A percentile compares a stretch with the other conserved stretches of the same genome.
Evolutionary conservation across 2,888 invertebrate genomes (phyloP).

Genomic region (Dichetophora obliterata): DNA sequence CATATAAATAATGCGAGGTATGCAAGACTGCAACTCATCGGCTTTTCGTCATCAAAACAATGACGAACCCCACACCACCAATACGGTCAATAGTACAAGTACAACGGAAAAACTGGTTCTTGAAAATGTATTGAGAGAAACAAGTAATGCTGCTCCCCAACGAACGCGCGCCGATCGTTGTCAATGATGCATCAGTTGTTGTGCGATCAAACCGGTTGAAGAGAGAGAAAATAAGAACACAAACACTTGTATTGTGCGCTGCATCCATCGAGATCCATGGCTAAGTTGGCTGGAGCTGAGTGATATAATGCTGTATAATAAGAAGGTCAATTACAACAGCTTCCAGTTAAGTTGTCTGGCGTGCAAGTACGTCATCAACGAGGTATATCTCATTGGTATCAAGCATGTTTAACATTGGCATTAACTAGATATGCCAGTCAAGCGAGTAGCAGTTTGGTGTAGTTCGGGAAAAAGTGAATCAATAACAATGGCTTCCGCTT

Average conservation of each 20-base stretch:
- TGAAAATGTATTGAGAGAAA: not conserved
- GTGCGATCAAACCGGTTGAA: slow-evolving; percentile 10
- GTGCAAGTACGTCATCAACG: slow-evolving; percentile 14
- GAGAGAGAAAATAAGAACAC: not conserved
- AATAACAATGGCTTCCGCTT: no score
- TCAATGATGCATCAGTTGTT: not conserved
- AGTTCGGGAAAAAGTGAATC: no score
- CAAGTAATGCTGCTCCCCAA: not conserved
- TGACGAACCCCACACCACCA: slow-evolving; percentile 3
- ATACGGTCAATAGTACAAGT: slow-evolving; percentile 11
- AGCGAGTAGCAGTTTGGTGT: no score
- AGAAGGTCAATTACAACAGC: slow-evolving; percentile 31
- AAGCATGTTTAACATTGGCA: no score
- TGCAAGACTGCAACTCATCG: slow-evolving; percentile 6
- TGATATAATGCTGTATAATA: slow-evolving; percentile 29
- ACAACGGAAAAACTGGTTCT: slow-evolving; percentile 24
- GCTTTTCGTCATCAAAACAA: slow-evolving; percentile 31
- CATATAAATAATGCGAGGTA: not conserved
- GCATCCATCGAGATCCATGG: no score
- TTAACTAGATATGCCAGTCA: no score
- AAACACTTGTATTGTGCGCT: no score
- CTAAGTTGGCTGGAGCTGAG: not conserved
- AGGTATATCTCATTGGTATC: not conserved
- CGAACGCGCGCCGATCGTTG: not conserved
- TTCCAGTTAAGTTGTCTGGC: not conserved